phyloP scores from a whole-genome alignment of 2,888 invertebrate genomes.

The Thymelicus acteon region DNA sequence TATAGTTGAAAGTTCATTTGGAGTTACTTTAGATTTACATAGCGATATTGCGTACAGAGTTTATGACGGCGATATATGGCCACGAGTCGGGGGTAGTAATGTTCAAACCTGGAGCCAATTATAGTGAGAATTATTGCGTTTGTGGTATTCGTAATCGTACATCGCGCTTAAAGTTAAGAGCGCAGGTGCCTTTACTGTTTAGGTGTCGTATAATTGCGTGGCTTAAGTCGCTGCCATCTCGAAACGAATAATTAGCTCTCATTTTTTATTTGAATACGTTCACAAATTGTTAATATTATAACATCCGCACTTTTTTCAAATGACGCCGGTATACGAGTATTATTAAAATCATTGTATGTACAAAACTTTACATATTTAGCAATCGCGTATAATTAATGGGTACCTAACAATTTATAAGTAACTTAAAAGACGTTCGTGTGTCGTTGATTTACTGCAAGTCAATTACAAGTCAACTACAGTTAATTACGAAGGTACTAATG shows the following conservation, averaged over 20 bases:
- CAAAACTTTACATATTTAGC: too few relatives aligned
- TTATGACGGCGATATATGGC: constrained; percentile 43
- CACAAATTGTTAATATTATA: background rate
- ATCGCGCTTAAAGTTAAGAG: constrained; percentile 23
- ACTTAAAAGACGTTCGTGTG: too few relatives aligned
- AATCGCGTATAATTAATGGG: too few relatives aligned
- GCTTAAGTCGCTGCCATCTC: background rate
- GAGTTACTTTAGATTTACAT: constrained; percentile 50
- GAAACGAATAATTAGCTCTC: background rate
- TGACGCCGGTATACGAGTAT: too few relatives aligned
- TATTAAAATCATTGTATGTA: too few relatives aligned
- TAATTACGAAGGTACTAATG: too few relatives aligned
- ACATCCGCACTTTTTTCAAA: background rate
- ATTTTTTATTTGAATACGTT: background rate
- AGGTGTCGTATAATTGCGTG: constrained; percentile 6
- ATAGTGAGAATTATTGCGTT: constrained; percentile 42
- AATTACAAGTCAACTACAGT: too few relatives aligned
- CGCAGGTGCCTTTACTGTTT: constrained; percentile 16
- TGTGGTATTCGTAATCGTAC: constrained; percentile 18
- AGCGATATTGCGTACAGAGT: constrained; percentile 40
- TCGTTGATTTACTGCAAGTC: too few relatives aligned
- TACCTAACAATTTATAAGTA: too few relatives aligned
- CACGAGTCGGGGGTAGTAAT: constrained; percentile 50
- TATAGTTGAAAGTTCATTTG: constrained; percentile 33
- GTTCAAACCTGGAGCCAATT: constrained; percentile 61